A percentile compares a stretch with the other conserved stretches of the same genome.
These are phyloP conservation scores for Porites lobata DNA, from an alignment of 92 coral and sea anemone species.

Conservation along the genomic window DNA sequence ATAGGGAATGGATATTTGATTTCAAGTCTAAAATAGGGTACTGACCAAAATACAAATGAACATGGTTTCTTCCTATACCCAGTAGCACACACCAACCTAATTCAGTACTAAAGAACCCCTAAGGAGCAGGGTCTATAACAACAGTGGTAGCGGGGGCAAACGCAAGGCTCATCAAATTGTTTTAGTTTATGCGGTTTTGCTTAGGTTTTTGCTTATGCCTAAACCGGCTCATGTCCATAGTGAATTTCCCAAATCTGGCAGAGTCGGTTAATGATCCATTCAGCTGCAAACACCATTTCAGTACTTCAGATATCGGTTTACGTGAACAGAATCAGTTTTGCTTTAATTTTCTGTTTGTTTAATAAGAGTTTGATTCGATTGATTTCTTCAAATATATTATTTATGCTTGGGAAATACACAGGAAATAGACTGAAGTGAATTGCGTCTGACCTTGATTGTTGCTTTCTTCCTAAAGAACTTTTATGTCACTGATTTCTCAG, in stretches of 20 bases:
- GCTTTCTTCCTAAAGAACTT: too few relatives aligned
- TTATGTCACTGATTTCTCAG: too few relatives aligned
- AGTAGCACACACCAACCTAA: too few relatives aligned
- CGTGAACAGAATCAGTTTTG: background rate
- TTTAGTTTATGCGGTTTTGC: background rate
- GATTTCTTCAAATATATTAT: slow-evolving; percentile 22
- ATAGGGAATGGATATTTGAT: too few relatives aligned
- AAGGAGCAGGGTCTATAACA: too few relatives aligned
- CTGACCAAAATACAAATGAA: too few relatives aligned
- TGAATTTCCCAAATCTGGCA: background rate
- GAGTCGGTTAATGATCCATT: background rate
- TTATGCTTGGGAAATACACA: slow-evolving; percentile 8
- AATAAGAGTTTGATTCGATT: background rate
- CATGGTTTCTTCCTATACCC: too few relatives aligned
- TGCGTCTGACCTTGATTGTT: too few relatives aligned
- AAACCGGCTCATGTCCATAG: background rate
- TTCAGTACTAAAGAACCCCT: too few relatives aligned
- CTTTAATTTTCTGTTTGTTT: background rate
- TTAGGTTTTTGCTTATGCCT: background rate
- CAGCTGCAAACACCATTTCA: background rate
- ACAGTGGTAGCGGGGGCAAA: too few relatives aligned
- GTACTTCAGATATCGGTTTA: background rate
- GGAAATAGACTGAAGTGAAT: background rate
- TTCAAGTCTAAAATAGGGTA: too few relatives aligned
- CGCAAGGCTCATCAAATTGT: background rate